These are phyloP conservation scores for Tympanoctomys barrerae DNA, from an alignment of 2,797 vertebrate genomes.

Conservation along the genomic window DNA sequence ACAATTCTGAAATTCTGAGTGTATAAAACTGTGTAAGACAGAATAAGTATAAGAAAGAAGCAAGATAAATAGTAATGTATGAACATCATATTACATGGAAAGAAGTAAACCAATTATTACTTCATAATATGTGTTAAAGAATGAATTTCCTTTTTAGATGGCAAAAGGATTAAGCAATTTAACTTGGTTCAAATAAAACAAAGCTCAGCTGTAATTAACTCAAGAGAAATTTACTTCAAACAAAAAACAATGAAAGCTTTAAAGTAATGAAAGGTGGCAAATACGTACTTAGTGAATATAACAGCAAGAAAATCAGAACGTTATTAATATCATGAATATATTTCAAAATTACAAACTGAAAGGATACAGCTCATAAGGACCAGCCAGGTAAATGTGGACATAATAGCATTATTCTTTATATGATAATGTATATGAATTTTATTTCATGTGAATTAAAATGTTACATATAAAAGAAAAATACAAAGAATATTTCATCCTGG, in stretches of 20 bases:
- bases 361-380: not conserved
- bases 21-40: not conserved
- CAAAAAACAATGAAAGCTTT: not conserved
- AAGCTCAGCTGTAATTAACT: not conserved
- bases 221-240: not conserved
- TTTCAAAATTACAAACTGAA: conserved; percentile 18
- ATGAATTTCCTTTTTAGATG: not conserved
- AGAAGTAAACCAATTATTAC: not conserved
- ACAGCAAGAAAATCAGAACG: not conserved
- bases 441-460: too few relatives aligned
- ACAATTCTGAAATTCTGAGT: not conserved
- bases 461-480: too few relatives aligned
- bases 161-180: not conserved
- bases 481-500: too few relatives aligned
- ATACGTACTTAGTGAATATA: not conserved
- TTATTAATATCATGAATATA: not conserved
- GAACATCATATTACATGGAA: conserved; percentile 30
- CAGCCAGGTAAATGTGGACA: too few relatives aligned
- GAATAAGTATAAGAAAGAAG: not conserved
- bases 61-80: not conserved
- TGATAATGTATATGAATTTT: too few relatives aligned
- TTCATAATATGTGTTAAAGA: not conserved
- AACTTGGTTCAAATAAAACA: not conserved
- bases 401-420: too few relatives aligned
- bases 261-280: not conserved